Evolutionary conservation across 2,113 vertebrate species (phyloP), one percentile per base, ranked within the genome.

Genomic region (Lota lota): DNA sequence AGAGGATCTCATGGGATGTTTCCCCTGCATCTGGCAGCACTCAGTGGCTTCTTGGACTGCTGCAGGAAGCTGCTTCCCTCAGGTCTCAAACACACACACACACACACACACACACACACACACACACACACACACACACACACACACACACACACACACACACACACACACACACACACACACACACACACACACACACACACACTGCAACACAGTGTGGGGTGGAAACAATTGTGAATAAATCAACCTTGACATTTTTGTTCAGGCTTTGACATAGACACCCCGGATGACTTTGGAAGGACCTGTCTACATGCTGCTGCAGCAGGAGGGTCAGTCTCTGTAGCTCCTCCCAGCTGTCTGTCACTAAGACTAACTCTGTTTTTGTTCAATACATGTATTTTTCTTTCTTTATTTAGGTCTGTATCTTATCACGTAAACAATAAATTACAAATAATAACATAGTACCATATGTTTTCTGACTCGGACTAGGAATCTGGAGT

Each of bases 1-100:
- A 94, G 94, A 81, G 97, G 96, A 75, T 91, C 97, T 90, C 94
- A 98, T 76, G 96, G 96, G 86, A 98, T 98, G 96, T 96, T 98
- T 87, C 97, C 97, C 47, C 93, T 99, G 63, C 97, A 99, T 88
- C 91, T 99, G 92, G 96, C 97, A 86, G 96, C 96, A 82, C 94
- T 99, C 85, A 97, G 96, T 73, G 95, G 96, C 80, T 98, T 97
- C 92, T 96, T 96, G 61, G 96, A 98, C 92, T 98, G 97, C 93
- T 99, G 97, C 89, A 94, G 94, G 88, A 99, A 99, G 82, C 95
- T 99, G 60, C 94, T 99, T 73, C 96, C 95, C 75, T 97, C 96
- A 90, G 96, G 97, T 98, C 22, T 22, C 40, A 16, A 40, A 7
- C 66, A 58, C 54, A 7, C 66, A 59, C 57, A 59, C 72, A 78